phyloP scores from a whole-genome alignment of 2,888 invertebrate species.

The Andrena marginata region DNA sequence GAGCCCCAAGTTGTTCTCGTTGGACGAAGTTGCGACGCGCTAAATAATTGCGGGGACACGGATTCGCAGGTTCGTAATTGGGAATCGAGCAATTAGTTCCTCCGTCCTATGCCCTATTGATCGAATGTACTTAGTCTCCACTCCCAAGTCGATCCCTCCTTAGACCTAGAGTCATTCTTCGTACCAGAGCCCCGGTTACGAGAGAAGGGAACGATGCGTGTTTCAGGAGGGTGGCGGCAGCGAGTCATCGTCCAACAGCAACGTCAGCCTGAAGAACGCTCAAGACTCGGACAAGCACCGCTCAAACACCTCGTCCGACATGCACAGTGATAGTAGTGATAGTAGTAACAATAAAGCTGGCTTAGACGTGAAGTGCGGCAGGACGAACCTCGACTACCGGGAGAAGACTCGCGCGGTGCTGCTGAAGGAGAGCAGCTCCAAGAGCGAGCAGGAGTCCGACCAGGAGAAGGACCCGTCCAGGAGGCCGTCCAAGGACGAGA shows the following conservation, averaged over 20 bases:
- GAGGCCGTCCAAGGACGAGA: slow-evolving; percentile 92
- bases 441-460: slow-evolving; percentile 78
- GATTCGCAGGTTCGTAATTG: slow-evolving; percentile 80
- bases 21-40: slow-evolving; percentile 87
- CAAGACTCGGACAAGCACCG: slow-evolving; percentile 83
- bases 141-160: neutral
- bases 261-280: slow-evolving; percentile 83
- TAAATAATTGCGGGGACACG: slow-evolving; percentile 82
- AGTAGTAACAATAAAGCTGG: slow-evolving; percentile 83
- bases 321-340: slow-evolving; percentile 84
- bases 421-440: slow-evolving; percentile 63
- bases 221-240: slow-evolving; percentile 90
- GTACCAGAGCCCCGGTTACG: neutral
- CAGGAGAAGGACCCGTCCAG: slow-evolving; percentile 85
- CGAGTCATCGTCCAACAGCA: slow-evolving; percentile 86
- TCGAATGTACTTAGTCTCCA: slow-evolving; percentile 3
- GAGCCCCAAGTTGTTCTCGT: slow-evolving; percentile 85
- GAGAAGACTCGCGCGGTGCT: slow-evolving; percentile 65
- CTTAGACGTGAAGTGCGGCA: slow-evolving; percentile 78
- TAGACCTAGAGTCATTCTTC: neutral
- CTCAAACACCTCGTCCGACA: slow-evolving; percentile 83
- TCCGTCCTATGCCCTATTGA: neutral
- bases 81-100: neutral
- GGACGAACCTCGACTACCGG: slow-evolving; percentile 78
- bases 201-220: too few species aligned